phyloP scores from a whole-genome alignment of 1,140 invertebrate species.

The Anagrus nilaparvatae region DNA sequence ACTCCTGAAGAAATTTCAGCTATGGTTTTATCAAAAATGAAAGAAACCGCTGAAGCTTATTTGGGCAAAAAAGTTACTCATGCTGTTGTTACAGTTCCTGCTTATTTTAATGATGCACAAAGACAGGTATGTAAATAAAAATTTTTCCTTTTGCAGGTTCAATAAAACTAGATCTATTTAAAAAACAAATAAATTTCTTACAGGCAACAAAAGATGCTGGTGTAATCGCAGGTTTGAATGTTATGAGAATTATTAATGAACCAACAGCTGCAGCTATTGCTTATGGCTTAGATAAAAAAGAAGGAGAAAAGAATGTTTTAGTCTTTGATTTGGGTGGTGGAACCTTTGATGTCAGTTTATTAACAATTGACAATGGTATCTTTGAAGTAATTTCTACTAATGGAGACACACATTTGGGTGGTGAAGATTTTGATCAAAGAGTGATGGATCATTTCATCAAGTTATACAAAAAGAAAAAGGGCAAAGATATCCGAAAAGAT shows the following conservation, averaged over 20 bases:
- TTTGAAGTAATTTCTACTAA: slow-evolving; percentile 98
- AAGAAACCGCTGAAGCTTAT: slow-evolving; percentile 44
- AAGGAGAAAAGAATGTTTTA: slow-evolving; percentile 83
- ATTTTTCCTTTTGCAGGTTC: too few species aligned
- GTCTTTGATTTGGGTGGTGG: slow-evolving; percentile 77
- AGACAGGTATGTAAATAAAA: slow-evolving; percentile 60
- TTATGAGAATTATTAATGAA: slow-evolving; percentile 91
- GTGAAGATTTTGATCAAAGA: slow-evolving; percentile 96
- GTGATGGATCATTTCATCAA: too few species aligned
- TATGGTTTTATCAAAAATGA: slow-evolving; percentile 10
- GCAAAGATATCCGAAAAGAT: too few species aligned
- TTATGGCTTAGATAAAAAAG: slow-evolving; percentile 96
- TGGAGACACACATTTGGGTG: slow-evolving; percentile 88
- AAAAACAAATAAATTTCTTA: too few species aligned
- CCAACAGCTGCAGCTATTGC: slow-evolving; percentile 92
- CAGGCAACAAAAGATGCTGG: slow-evolving; percentile 93
- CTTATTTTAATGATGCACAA: slow-evolving; percentile 93
- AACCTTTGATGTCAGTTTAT: slow-evolving; percentile 90
- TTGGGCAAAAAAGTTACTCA: slow-evolving; percentile 72
- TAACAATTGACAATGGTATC: slow-evolving; percentile 93
- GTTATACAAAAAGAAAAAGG: too few species aligned
- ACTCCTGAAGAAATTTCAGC: slow-evolving; percentile 13
- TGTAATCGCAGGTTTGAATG: slow-evolving; percentile 90
- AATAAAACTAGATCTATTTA: too few species aligned
- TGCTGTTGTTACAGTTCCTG: slow-evolving; percentile 87